Conservation (phyloP, 1,140 invertebrate species). For the Globodera rostochiensis region DNA sequence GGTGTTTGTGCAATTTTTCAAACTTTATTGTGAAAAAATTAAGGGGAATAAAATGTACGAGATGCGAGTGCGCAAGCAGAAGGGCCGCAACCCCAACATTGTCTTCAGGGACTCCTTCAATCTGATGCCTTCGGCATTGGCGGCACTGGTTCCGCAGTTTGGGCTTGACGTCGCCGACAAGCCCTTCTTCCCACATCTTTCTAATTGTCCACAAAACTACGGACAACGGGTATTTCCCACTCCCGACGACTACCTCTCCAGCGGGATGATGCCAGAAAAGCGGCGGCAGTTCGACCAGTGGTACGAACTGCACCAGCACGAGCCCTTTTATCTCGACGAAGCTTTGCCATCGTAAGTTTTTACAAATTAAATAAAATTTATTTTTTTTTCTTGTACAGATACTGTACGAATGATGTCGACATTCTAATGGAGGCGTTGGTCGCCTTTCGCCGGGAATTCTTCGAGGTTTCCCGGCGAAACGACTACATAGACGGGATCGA, state of each 20-base stretch:
- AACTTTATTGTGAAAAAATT: not conserved
- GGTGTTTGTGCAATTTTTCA: no score
- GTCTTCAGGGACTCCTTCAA: constrained; percentile 18
- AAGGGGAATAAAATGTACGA: not conserved
- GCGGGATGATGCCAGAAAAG: constrained; percentile 32
- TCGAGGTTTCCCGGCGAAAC: no score
- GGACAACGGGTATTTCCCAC: not conserved
- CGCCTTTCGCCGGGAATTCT: no score
- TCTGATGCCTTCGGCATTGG: constrained; percentile 5
- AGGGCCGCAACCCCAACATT: not conserved
- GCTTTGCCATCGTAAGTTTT: not conserved
- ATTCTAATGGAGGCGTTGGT: not conserved
- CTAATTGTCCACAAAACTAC: constrained; percentile 18
- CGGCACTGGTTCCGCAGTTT: not conserved
- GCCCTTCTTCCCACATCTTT: constrained; percentile 29
- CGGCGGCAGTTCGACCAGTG: constrained; percentile 14
- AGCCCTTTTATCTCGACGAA: constrained; percentile 16
- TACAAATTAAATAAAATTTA: no score
- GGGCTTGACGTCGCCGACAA: not conserved
- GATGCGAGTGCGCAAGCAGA: not conserved
- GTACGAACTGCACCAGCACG: not conserved
- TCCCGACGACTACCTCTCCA: constrained; percentile 18
- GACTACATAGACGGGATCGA: no score
- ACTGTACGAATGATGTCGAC: not conserved
- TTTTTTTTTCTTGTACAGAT: no score